Percentiles rank a stretch among this genome's conserved stretches.
Evolutionary conservation across 2,797 vertebrate species (phyloP).

Genomic region (Acrossocheilus fasciatus): DNA sequence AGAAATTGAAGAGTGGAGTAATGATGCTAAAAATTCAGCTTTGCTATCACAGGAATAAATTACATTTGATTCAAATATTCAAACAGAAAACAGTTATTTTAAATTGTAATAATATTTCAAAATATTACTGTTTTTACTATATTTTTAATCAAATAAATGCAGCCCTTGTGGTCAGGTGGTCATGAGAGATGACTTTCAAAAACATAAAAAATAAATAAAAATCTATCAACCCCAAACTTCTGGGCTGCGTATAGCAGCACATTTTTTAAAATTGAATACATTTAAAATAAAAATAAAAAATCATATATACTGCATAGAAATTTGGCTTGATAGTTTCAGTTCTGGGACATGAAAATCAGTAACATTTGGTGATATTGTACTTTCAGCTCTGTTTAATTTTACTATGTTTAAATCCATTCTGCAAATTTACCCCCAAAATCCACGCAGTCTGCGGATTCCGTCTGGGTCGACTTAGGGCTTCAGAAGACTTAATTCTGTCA

Average conservation of each 20-base stretch:
- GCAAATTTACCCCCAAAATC: constrained; percentile 3
- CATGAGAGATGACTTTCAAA: not conserved
- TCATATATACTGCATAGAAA: not conserved
- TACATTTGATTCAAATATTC: not conserved
- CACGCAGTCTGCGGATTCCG: not conserved
- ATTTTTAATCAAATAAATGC: not conserved
- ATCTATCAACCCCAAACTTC: not conserved
- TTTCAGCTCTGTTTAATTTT: not conserved
- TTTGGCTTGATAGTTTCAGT: not conserved
- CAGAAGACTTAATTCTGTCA: constrained; percentile 5
- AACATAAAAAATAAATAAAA: not conserved
- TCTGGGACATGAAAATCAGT: not conserved
- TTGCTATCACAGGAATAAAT: not conserved
- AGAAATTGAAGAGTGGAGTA: not conserved
- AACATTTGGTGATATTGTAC: constrained; percentile 3
- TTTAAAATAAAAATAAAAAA: not conserved
- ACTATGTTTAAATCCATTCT: not conserved
- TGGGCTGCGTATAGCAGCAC: not conserved
- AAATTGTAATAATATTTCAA: not conserved
- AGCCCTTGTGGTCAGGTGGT: not conserved
- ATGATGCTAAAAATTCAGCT: not conserved
- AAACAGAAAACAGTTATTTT: not conserved
- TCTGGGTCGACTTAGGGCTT: not conserved
- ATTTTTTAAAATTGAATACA: no score
- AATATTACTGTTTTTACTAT: not conserved